Evolutionary conservation across 1,140 invertebrate species (phyloP).

Genomic region (Amyelois transitella): DNA sequence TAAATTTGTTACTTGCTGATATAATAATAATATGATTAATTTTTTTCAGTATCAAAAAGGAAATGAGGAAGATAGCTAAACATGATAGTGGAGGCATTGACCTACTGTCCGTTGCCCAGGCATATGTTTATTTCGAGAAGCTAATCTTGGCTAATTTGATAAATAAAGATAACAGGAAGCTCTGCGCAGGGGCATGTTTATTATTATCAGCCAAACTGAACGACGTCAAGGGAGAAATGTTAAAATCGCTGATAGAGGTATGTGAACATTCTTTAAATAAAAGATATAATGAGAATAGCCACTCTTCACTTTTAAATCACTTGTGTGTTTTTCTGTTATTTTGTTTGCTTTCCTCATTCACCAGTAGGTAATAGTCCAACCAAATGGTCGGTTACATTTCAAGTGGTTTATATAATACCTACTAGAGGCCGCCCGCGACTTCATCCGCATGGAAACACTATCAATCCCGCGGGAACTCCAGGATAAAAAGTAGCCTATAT

Average conservation of each 20-base stretch:
- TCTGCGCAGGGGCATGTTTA: conserved; percentile 95
- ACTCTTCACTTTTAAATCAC: too few relatives aligned
- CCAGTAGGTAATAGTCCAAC: too few relatives aligned
- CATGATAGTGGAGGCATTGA: conserved; percentile 88
- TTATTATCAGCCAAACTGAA: conserved; percentile 96
- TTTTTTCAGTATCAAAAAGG: conserved; percentile 88
- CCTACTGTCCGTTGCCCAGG: conserved; percentile 93
- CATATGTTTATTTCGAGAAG: conserved; percentile 98
- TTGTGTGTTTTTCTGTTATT: too few relatives aligned
- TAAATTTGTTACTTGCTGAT: not conserved
- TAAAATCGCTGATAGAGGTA: conserved; percentile 92
- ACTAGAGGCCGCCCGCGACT: too few relatives aligned
- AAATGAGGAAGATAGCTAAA: conserved; percentile 95
- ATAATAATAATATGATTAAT: too few relatives aligned
- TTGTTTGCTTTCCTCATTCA: too few relatives aligned
- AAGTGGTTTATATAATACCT: too few relatives aligned
- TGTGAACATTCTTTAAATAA: conserved; percentile 5
- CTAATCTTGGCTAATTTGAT: conserved; percentile 93
- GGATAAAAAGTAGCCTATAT: too few relatives aligned
- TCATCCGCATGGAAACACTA: too few relatives aligned
- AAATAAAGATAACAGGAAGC: conserved; percentile 95
- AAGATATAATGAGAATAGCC: too few relatives aligned
- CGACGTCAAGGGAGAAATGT: conserved; percentile 92
- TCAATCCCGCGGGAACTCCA: too few relatives aligned
- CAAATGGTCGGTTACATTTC: too few relatives aligned